Conservation (phyloP, 1,140 invertebrate species). For the Drosophila ogumai region DNA sequence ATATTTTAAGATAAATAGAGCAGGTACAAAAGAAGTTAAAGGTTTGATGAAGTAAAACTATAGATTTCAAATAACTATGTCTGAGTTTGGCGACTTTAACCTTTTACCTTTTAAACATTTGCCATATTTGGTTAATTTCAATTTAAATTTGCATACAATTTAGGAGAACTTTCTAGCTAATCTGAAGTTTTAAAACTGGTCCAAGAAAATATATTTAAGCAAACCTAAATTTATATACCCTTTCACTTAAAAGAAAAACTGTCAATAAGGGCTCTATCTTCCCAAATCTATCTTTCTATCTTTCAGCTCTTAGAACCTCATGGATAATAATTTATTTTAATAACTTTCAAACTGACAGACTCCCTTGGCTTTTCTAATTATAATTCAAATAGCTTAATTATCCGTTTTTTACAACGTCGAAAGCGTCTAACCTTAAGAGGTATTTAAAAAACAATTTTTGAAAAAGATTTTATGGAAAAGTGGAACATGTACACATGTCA, state of each 20-base stretch:
- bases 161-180: neutral
- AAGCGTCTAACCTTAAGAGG: neutral
- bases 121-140: neutral
- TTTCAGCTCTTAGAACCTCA: no score
- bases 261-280: no score
- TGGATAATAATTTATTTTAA: no score
- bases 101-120: neutral
- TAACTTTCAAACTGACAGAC: no score
- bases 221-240: neutral
- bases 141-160: neutral
- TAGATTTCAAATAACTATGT: neutral
- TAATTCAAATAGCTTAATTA: no score
- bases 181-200: neutral
- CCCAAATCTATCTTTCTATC: no score
- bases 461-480: neutral
- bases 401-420: no score
- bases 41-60: neutral
- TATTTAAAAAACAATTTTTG: neutral
- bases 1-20: neutral
- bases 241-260: neutral
- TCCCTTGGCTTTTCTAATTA: no score
- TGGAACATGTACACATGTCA: neutral
- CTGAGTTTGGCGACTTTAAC: neutral
- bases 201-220: neutral
- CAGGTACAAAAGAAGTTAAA: neutral